Base-by-base conservation (phyloP, 2,113 vertebrate species). In the Etia nguti region DNA sequence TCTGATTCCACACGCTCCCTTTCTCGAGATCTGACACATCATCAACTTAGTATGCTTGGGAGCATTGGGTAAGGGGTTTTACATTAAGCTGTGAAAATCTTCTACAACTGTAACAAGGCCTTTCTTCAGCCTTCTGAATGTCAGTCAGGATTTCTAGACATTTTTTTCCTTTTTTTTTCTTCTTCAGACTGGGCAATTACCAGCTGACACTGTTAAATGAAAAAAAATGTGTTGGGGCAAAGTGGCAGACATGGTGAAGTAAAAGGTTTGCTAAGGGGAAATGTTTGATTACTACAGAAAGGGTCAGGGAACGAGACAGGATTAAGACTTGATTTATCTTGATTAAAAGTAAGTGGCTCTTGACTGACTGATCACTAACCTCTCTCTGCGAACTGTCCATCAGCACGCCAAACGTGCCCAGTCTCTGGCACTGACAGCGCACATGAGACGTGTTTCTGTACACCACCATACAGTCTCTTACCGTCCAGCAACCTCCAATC, bases 341-440 rank as follows among this genome's bases (percentile, higher is more conserved):
- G 29, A 13, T 60, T 41, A 60, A 31, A 60, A 41, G 16, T 24
- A 22, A 56, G 54, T n/a, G 29, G 16, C n/a, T 55, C 43, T 88
- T 15, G 20, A 84, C 29, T 26, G 73, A 81, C 34, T 15, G 43
- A 54, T 46, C 16, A 80, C 93, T 57, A 9, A 99, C 99, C 98
- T 99, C 99, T 95, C 99, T 96, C 29, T 99, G 98, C 1, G 99
- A 99, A 88, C 97, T 98, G 94, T 99, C 99, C 99, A 99, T 99
- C 81, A 99, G 96, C 52, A 99, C 97, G 2, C 98, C 99, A 20
- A 99, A 99, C 56, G 97, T 99, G 29, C 98, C 98, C 7, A 99
- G 97, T 92, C 97, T 97, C 89, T 98, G 98, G 84, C 99, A 99
- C 93, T 98, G 99, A 95, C 99, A 99, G 91, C 97, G 97, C 20